phyloP scores from a whole-genome alignment of 2,888 invertebrate genomes.

The Neria commutata region DNA sequence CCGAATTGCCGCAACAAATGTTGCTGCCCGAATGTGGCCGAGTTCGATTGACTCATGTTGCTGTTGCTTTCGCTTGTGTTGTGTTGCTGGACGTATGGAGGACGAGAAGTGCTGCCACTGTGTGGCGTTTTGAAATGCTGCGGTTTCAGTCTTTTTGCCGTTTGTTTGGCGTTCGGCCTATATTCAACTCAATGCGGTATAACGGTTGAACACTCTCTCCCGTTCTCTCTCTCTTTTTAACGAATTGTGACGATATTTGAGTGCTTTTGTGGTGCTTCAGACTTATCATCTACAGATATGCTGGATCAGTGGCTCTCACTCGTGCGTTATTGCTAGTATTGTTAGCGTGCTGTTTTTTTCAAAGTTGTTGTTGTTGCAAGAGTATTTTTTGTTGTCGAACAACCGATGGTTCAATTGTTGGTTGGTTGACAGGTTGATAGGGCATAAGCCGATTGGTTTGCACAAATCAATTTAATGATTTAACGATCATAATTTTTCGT shows the following conservation, averaged over 20 bases:
- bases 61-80: background rate
- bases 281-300: no score
- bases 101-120: no score
- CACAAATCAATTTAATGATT: no score
- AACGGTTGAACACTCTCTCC: no score
- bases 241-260: no score
- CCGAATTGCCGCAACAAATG: slow-evolving; percentile 38
- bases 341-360: slow-evolving; percentile 9
- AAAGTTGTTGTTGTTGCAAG: background rate
- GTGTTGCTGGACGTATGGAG: background rate
- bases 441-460: no score
- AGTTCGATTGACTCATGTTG: slow-evolving; percentile 27
- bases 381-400: background rate
- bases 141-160: background rate
- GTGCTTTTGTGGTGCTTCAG: background rate
- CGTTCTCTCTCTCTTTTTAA: no score
- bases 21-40: slow-evolving; percentile 30
- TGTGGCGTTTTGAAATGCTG: no score
- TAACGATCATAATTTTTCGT: no score
- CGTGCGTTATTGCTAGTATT: slow-evolving; percentile 10
- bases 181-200: background rate
- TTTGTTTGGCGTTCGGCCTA: slow-evolving; percentile 9
- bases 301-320: no score
- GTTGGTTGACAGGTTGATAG: background rate
- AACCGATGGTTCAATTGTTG: no score